phyloP scores from a whole-genome alignment of 2,888 invertebrate species.

The Caenorhabditis virilis region DNA sequence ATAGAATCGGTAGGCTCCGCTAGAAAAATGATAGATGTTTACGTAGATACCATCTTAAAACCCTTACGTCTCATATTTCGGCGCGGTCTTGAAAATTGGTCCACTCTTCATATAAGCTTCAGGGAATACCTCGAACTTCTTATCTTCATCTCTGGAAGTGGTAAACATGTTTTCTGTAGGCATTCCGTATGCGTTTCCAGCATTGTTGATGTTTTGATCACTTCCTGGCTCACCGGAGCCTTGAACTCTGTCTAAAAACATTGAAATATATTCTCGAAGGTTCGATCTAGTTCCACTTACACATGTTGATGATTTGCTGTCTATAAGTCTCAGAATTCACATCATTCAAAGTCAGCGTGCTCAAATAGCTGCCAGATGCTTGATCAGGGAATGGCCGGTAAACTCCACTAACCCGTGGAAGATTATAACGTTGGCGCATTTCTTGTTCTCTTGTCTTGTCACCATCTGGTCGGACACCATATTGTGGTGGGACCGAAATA shows the following conservation, averaged over 20 bases:
- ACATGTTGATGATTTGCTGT: conserved; percentile 62
- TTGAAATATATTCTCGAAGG: background rate
- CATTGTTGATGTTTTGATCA: conserved; percentile 49
- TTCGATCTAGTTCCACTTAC: conserved; percentile 35
- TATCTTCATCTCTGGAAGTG: conserved; percentile 62
- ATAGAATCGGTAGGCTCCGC: conserved; percentile 57
- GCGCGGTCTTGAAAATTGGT: conserved; percentile 60
- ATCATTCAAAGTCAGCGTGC: conserved; percentile 57
- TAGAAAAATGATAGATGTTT: conserved; percentile 14
- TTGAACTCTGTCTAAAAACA: conserved; percentile 55
- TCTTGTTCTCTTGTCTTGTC: conserved; percentile 65
- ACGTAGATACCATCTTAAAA: background rate
- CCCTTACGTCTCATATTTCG: conserved; percentile 58
- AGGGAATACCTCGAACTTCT: conserved; percentile 66
- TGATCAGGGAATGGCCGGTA: conserved; percentile 68
- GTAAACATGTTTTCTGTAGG: conserved; percentile 67
- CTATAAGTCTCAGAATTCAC: conserved; percentile 64
- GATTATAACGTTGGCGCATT: conserved; percentile 54
- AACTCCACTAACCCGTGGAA: conserved; percentile 62
- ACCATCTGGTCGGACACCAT: conserved; percentile 66
- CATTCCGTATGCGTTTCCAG: conserved; percentile 38
- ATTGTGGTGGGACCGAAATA: conserved; percentile 61
- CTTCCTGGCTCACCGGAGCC: conserved; percentile 63
- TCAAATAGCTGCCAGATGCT: conserved; percentile 48
- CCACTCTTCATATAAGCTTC: conserved; percentile 64